Evolutionary conservation across 92 coral and sea anemone genomes (phyloP), one percentile per base, ranked within the genome.

Genomic region (Actinostola sp.): DNA sequence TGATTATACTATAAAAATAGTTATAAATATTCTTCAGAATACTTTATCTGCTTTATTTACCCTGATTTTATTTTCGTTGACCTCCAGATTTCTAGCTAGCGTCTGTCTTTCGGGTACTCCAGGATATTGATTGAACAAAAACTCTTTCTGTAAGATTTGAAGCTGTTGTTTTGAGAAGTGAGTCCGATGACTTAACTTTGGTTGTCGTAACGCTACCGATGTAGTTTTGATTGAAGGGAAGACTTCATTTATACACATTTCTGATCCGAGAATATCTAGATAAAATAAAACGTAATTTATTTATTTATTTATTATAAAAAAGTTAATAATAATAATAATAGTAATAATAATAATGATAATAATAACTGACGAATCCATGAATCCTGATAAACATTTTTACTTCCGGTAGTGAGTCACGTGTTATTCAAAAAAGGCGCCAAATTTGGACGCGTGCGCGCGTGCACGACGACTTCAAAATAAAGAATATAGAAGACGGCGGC

Each of bases 91-190:
- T 44, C 59, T 42, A 24, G 90, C 81, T 34, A 85, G 68, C 59
- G 68, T 70, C 38, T 61, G 55, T 55, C 90, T 35, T 31, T 78
- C 71, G 49, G 71, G 77, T 13, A 75, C 67, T 45, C 81, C 79
- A 31, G 86, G 90, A 66, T 85, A 85, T 13, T 86, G 86, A 70
- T 80, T 85, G 31, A 32, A 53, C 46, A 51, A 67, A 57, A 80
- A 85, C 66, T 85, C 83, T 39, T 60, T 59, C 41, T 85, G 76
- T 6, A 85, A 79, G 33, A 64, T 70, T 32, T 61, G 61, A 20
- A 77, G 67, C 61, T 85, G 86, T 12, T 67, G 45, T 20, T 75
- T 66, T 53, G 84, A 73, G 53, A 85, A 85, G 61, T 63, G 83
- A 55, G 86, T 80, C 41, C 90, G 86, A 46, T 68, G 74, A 14